A percentile compares a stretch with the other conserved stretches of the same genome.
These are phyloP conservation scores for Hipparchia sbordonii DNA, from an alignment of 2,888 invertebrate genomes.

Conservation along the genomic window DNA sequence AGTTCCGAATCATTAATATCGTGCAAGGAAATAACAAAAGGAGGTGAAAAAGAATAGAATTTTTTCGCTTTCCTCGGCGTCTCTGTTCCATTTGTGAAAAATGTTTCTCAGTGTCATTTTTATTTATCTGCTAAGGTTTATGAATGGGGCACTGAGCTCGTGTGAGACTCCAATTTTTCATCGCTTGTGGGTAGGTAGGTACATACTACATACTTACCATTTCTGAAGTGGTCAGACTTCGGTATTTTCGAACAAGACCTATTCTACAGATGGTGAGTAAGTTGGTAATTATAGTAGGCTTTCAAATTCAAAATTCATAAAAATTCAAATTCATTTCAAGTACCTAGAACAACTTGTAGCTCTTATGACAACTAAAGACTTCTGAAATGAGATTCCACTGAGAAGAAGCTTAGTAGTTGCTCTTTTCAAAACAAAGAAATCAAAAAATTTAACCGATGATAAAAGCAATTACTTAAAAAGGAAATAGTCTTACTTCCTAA, in stretches of 20 bases:
- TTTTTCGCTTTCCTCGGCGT: conserved; percentile 38
- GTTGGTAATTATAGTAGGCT: not conserved
- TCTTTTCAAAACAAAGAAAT: too few species aligned
- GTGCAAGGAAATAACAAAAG: conserved; percentile 49
- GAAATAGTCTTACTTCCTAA: too few species aligned
- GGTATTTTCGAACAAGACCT: not conserved
- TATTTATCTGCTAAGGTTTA: conserved; percentile 30
- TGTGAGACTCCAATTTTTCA: conserved; percentile 11
- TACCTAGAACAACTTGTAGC: too few species aligned
- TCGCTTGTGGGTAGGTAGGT: not conserved
- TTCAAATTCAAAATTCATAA: too few species aligned
- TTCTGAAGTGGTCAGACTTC: not conserved
- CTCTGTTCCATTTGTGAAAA: conserved; percentile 39
- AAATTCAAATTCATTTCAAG: too few species aligned
- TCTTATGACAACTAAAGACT: too few species aligned
- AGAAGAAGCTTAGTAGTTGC: too few species aligned
- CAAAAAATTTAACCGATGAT: too few species aligned
- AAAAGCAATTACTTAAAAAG: too few species aligned
- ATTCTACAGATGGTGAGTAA: not conserved
- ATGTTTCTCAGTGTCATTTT: conserved; percentile 37
- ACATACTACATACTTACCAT: too few species aligned
- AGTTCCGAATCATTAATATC: conserved; percentile 60
- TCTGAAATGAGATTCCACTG: too few species aligned
- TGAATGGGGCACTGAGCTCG: conserved; percentile 33
- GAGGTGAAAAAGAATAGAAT: conserved; percentile 46